A percentile compares a stretch with the other conserved stretches of the same genome.
These are phyloP conservation scores for Tonatia bakeri DNA, from an alignment of 2,113 vertebrate genomes.

Conservation along the genomic window DNA sequence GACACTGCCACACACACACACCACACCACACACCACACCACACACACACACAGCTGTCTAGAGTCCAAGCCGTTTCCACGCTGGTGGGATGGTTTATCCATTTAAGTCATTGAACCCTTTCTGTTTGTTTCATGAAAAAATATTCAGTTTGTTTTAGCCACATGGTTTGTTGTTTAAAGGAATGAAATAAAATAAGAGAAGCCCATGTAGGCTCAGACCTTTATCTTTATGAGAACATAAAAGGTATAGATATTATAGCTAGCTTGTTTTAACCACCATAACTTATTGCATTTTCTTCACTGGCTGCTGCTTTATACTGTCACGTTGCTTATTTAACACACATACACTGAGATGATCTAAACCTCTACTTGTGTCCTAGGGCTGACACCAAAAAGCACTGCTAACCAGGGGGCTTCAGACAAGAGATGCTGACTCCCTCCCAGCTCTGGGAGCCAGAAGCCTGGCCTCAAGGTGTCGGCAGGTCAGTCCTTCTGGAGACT, in stretches of 20 bases:
- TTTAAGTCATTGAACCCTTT: not conserved
- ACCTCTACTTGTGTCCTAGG: rapidly evolving
- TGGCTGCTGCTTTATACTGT: not conserved
- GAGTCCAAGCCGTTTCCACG: not conserved
- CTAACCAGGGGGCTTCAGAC: not conserved
- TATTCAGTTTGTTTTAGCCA: not conserved
- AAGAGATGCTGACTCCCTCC: not conserved
- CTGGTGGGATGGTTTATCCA: rapidly evolving
- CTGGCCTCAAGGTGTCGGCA: rapidly evolving
- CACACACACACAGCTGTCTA: not conserved
- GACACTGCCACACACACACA: not conserved
- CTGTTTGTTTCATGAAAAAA: not conserved
- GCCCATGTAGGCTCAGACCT: not conserved
- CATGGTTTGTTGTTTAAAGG: conserved; percentile 30
- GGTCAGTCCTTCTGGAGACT: not conserved
- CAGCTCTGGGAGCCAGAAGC: not conserved
- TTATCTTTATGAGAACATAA: not conserved
- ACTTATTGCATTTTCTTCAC: not conserved
- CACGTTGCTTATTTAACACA: not conserved
- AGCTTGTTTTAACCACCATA: not conserved
- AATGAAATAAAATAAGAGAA: not conserved
- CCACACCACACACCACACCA: not conserved
- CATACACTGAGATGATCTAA: rapidly evolving
- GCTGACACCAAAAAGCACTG: not conserved
- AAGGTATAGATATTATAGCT: not conserved